Base-by-base conservation (phyloP, 2,888 invertebrate genomes). In the Merodon equestris region DNA sequence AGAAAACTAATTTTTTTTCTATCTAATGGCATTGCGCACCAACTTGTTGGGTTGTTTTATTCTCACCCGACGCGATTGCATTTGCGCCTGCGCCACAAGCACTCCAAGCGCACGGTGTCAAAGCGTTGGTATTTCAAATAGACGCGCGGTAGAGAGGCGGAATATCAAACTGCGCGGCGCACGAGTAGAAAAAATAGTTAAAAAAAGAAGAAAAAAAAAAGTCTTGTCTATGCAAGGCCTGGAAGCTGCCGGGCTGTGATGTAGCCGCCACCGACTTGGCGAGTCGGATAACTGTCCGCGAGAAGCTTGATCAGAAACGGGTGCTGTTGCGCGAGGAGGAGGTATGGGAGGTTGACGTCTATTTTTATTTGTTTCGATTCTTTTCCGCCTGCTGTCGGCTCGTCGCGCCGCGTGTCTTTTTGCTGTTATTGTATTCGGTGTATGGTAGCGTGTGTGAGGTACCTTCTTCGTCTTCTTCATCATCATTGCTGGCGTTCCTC, bases 211-310 rank as follows among this genome's bases (percentile, higher is more conserved):
- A 19, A 13, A 42, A 56, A 71, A 56, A 13, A 15, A 50, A 63
- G 34, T 42, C 42, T 56, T 50, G 63, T 50, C 27, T 57, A 38
- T 63, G 44, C 4, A 9, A 71, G 38, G 45, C 51, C 64, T 51
- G 53, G 57, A 72, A 64, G 45, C 50, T 64, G 58, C 42, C 27
- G 51, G 51, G 47, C 17, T 70, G 38, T 57, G 60, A 72, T 72
- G 45, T 72, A 72, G 64, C 72, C 72, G 72, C 72, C 72, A 63
- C 56, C 40, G 50, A 48, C 51, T 51, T 68, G 58, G 10, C 18
- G 56, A 71, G 45, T 51, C 48, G 27, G 27, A 74, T 64, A 70
- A 70, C 70, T 75, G 53, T 63, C 58, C 36, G 27, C 7, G 27
- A 27, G 7, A 7, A 40, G 40, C 40, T 40, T 40, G 27, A 27